A percentile compares a stretch with the other conserved stretches of the same genome.
phyloP scores from a whole-genome alignment of 2,888 invertebrate species.

The Altica lythri region DNA sequence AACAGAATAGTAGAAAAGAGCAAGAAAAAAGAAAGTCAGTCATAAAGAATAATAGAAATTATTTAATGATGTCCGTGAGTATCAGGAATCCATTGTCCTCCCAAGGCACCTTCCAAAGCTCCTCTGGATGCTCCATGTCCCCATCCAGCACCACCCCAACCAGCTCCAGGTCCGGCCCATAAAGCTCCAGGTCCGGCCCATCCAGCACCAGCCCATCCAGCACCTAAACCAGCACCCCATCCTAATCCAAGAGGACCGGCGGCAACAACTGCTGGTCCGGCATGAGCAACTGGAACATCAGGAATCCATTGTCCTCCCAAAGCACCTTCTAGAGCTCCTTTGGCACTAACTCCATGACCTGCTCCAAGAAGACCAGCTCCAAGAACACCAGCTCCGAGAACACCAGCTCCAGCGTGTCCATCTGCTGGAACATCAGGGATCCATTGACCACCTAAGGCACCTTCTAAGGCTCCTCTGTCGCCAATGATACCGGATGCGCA shows the following conservation, averaged over 20 bases:
- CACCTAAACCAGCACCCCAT: too few species aligned
- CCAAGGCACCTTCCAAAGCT: slow-evolving; percentile 37
- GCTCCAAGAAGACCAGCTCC: slow-evolving; percentile 26
- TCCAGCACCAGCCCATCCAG: too few species aligned
- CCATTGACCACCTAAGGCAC: slow-evolving; percentile 37
- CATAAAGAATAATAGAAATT: too few species aligned
- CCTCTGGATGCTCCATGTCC: slow-evolving; percentile 34
- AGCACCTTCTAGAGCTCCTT: slow-evolving; percentile 36
- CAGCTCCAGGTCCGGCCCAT: slow-evolving; percentile 26
- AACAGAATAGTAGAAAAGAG: too few species aligned
- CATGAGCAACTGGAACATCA: slow-evolving; percentile 36
- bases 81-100: slow-evolving; percentile 42
- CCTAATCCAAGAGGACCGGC: too few species aligned
- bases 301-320: slow-evolving; percentile 47
- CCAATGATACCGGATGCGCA: slow-evolving; percentile 36
- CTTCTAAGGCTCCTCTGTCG: slow-evolving; percentile 34
- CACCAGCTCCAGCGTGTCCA: slow-evolving; percentile 25
- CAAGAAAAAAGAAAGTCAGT: too few species aligned
- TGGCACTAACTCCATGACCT: slow-evolving; percentile 28
- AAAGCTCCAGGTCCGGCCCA: slow-evolving; percentile 23
- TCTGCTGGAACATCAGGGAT: slow-evolving; percentile 34
- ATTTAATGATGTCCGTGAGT: not conserved
- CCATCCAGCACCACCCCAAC: slow-evolving; percentile 22
- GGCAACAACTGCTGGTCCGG: too few species aligned
- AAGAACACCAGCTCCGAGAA: slow-evolving; percentile 24